Evolutionary conservation across 2,888 invertebrate genomes (phyloP).

Genomic region (Chrysolina oricalcia): DNA sequence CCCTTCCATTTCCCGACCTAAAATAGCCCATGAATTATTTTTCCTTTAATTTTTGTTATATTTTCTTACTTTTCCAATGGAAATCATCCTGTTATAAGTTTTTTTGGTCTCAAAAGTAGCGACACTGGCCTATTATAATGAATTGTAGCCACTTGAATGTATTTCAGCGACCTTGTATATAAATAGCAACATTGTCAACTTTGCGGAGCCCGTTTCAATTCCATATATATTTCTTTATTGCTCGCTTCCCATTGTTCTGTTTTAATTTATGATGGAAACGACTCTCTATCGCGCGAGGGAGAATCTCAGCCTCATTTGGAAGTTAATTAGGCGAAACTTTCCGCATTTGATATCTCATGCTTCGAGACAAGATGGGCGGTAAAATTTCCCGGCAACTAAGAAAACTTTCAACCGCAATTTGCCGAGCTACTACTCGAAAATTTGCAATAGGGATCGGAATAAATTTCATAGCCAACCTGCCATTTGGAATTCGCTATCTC

Average conservation of each 20-base stretch:
- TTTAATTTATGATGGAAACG: constrained; percentile 39
- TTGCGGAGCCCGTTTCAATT: neutral
- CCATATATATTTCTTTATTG: neutral
- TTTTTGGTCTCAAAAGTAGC: too few species aligned
- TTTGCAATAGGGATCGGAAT: constrained; percentile 69
- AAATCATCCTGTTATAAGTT: too few species aligned
- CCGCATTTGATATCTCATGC: constrained; percentile 67
- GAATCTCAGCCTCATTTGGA: constrained; percentile 66
- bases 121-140: too few species aligned
- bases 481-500: constrained; percentile 47
- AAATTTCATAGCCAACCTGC: constrained; percentile 61
- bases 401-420: constrained; percentile 69
- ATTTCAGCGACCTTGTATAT: too few species aligned
- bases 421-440: constrained; percentile 66
- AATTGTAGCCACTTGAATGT: too few species aligned
- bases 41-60: too few species aligned
- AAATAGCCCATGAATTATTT: too few species aligned
- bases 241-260: constrained; percentile 18
- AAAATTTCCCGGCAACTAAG: constrained; percentile 64
- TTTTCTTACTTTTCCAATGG: too few species aligned
- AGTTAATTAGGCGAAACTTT: constrained; percentile 69
- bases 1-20: too few species aligned
- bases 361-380: constrained; percentile 64
- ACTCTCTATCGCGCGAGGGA: constrained; percentile 50
- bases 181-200: neutral